These are phyloP conservation scores for Meteorus colon DNA, from an alignment of 2,888 invertebrate genomes.

Conservation along the genomic window DNA sequence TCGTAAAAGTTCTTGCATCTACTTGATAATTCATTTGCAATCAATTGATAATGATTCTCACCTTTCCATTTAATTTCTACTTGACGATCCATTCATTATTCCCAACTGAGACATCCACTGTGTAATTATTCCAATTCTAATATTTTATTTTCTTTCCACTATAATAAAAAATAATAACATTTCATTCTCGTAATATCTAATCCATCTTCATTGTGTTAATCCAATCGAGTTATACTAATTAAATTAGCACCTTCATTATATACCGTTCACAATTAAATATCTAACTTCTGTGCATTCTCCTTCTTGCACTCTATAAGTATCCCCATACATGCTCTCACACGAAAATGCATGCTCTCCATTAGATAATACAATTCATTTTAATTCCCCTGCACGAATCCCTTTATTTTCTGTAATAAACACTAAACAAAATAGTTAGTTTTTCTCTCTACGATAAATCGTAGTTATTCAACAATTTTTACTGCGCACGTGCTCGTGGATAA, in stretches of 20 bases:
- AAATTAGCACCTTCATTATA: conserved; percentile 17
- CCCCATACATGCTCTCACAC: neutral
- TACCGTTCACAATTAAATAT: neutral
- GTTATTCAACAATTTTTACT: neutral
- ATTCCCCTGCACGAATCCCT: neutral
- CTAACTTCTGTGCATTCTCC: neutral
- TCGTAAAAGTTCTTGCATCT: too few species aligned
- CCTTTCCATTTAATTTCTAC: too few species aligned
- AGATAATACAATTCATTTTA: neutral
- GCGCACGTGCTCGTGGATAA: neutral
- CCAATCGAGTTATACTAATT: conserved; percentile 11
- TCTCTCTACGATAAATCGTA: neutral
- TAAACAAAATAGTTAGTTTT: neutral
- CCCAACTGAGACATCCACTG: too few species aligned
- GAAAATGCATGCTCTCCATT: neutral
- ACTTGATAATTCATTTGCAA: too few species aligned
- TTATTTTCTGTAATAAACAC: neutral
- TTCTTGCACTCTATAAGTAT: neutral
- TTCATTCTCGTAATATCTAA: neutral
- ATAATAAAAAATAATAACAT: too few species aligned
- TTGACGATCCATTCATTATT: too few species aligned
- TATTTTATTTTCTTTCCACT: conserved; percentile 1
- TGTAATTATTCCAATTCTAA: neutral
- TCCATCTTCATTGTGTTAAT: neutral
- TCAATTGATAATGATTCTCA: too few species aligned